Evolutionary conservation across 2,888 invertebrate genomes (phyloP), one percentile per base, ranked within the genome.

Genomic region (Emmelina monodactyla): DNA sequence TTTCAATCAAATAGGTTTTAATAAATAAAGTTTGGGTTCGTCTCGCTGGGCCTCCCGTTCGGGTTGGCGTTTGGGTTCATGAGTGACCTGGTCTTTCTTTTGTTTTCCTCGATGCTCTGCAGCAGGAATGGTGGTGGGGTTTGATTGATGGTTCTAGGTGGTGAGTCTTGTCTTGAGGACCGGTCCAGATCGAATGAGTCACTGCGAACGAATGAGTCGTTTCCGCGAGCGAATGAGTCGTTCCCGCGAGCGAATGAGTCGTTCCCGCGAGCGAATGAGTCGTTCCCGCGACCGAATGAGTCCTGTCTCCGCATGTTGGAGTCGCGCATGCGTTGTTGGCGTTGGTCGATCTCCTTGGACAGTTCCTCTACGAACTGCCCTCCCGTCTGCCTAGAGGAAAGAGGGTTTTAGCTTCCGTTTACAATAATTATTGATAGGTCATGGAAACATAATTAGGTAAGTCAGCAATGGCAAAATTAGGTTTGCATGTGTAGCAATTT

Each of bases 361-460:
- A 76, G 53, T 35, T 76, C 76, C 32, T 75, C 73, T 69, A 71
- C 67, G 53, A 73, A 67, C 63, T 71, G 65, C 73, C 76, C 75
- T 51, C 72, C 73, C 63, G 72, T 65, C 70, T 73, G 76, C 63
- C 76, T 73, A 64, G 56, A 72, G 47, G 44, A 72, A 28, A 64
- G n/a, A n/a, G n/a, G n/a, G n/a, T n/a, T n/a, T n/a, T n/a, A n/a
- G n/a, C n/a, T n/a, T n/a, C n/a, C n/a, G n/a, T n/a, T n/a, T n/a
- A n/a, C n/a, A n/a, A n/a, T n/a, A n/a, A n/a, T n/a, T n/a, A n/a
- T n/a, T n/a, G n/a, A n/a, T n/a, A n/a, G n/a, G n/a, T n/a, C n/a
- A n/a, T n/a, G n/a, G n/a, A n/a, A n/a, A n/a, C n/a, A n/a, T n/a
- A n/a, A n/a, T n/a, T n/a, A n/a, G n/a, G n/a, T n/a, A n/a, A n/a